Percentiles rank a stretch among this genome's conserved stretches.
phyloP scores from a whole-genome alignment of 2,888 invertebrate genomes.

The Leucoma salicis region DNA sequence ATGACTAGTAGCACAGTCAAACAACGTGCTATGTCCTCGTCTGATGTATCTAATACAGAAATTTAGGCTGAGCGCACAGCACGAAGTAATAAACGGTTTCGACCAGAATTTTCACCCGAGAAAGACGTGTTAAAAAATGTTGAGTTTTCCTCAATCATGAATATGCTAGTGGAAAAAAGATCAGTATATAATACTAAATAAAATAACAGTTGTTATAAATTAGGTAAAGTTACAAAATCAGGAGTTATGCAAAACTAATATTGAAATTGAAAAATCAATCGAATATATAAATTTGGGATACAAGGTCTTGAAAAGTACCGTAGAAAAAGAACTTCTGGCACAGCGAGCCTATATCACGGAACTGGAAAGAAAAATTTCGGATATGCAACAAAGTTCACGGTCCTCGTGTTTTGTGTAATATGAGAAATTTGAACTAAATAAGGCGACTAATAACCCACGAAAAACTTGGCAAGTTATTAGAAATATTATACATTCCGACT shows the following conservation, averaged over 20 bases:
- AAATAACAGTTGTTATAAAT: background rate
- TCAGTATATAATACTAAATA: conserved; percentile 37
- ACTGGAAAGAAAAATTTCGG: conserved; percentile 1
- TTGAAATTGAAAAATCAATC: background rate
- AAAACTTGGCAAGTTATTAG: no score
- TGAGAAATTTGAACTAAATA: no score
- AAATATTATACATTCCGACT: no score
- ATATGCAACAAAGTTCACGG: background rate
- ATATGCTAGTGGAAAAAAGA: conserved; percentile 10
- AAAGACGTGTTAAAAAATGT: background rate
- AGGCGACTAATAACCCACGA: no score
- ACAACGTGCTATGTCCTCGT: background rate
- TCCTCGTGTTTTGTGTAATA: background rate
- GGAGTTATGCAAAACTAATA: background rate
- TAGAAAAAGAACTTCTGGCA: background rate
- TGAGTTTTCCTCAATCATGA: background rate
- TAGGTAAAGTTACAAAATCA: background rate
- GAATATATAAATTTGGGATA: background rate
- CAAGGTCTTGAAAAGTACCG: background rate
- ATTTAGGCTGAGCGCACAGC: background rate
- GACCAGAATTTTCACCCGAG: background rate
- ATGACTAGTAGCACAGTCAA: background rate
- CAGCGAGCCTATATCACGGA: background rate
- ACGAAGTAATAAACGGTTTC: background rate
- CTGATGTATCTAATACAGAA: background rate